Percentiles rank a stretch among this genome's conserved stretches.
Evolutionary conservation across 2,797 vertebrate species (phyloP).

Genomic region (Liparis tanakae): DNA sequence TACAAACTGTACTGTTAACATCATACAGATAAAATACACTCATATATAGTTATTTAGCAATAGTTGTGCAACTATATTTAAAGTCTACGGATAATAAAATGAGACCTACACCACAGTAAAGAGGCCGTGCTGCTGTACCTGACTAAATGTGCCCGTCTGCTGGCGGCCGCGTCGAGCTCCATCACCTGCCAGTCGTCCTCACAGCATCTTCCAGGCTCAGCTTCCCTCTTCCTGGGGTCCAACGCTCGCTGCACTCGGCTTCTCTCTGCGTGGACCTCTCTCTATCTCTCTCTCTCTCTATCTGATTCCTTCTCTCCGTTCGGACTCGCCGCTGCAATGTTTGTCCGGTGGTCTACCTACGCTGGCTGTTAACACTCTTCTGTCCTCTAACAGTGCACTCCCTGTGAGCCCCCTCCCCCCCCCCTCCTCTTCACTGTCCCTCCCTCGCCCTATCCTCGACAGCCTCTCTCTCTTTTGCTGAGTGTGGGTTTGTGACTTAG

Average conservation of each 20-base stretch:
- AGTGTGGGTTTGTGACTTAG: slow-evolving; percentile 65
- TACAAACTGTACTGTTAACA: not conserved
- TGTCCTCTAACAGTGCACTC: slow-evolving; percentile 68
- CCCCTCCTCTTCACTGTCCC: slow-evolving; percentile 53
- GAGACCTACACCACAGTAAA: slow-evolving; percentile 26
- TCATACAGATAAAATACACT: not conserved
- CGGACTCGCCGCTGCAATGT: slow-evolving; percentile 38
- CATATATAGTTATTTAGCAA: not conserved
- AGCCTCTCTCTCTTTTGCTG: slow-evolving; percentile 66
- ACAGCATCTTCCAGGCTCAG: slow-evolving; percentile 69
- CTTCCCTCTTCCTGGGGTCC: slow-evolving; percentile 52
- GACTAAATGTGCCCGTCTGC: slow-evolving; percentile 65
- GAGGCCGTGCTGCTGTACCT: slow-evolving; percentile 72
- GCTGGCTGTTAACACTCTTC: slow-evolving; percentile 52
- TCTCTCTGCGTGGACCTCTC: slow-evolving; percentile 44
- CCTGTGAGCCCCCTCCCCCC: slow-evolving; percentile 61
- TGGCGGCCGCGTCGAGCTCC: slow-evolving; percentile 60
- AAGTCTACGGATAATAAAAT: not conserved
- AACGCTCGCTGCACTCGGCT: slow-evolving; percentile 23
- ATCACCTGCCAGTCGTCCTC: slow-evolving; percentile 72
- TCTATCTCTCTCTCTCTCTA: slow-evolving; percentile 14
- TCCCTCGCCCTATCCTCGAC: slow-evolving; percentile 64
- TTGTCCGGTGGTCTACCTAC: slow-evolving; percentile 69
- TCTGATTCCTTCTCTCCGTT: slow-evolving; percentile 31
- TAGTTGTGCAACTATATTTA: not conserved